Conservation (phyloP, 2,888 invertebrate species). For the Sialis lutaria region DNA sequence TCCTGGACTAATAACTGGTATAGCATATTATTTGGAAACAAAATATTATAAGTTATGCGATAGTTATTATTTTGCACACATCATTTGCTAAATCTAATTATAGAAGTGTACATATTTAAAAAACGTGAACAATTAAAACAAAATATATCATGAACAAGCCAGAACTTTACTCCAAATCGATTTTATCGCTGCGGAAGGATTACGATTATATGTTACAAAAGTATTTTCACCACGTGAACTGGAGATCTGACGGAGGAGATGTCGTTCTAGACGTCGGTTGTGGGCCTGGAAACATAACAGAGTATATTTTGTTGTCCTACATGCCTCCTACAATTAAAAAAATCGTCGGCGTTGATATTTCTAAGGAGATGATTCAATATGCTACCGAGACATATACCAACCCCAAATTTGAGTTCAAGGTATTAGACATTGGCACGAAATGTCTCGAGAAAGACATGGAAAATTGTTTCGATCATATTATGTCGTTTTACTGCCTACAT, state of each 20-base stretch:
- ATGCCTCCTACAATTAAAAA: slow-evolving; percentile 37
- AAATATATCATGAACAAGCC: slow-evolving; percentile 54
- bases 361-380: slow-evolving; percentile 49
- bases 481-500: slow-evolving; percentile 65
- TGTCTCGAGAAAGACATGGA: too few species aligned
- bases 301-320: slow-evolving; percentile 40
- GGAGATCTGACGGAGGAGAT: slow-evolving; percentile 31
- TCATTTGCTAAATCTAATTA: too few species aligned
- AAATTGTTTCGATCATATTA: slow-evolving; percentile 47
- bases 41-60: too few species aligned
- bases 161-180: slow-evolving; percentile 46
- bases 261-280: slow-evolving; percentile 54
- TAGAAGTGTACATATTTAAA: too few species aligned
- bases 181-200: slow-evolving; percentile 49
- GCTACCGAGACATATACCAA: slow-evolving; percentile 36
- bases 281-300: slow-evolving; percentile 53
- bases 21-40: too few species aligned
- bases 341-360: too few species aligned
- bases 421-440: slow-evolving; percentile 47
- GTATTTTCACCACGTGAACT: slow-evolving; percentile 36
- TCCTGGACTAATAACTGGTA: too few species aligned
- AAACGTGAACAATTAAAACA: too few species aligned
- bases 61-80: too few species aligned
- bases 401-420: slow-evolving; percentile 28
- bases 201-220: slow-evolving; percentile 44